A percentile compares a stretch with the other conserved stretches of the same genome.
These are phyloP conservation scores for Florisuga fusca DNA, from an alignment of 2,797 vertebrate species.

Conservation along the genomic window DNA sequence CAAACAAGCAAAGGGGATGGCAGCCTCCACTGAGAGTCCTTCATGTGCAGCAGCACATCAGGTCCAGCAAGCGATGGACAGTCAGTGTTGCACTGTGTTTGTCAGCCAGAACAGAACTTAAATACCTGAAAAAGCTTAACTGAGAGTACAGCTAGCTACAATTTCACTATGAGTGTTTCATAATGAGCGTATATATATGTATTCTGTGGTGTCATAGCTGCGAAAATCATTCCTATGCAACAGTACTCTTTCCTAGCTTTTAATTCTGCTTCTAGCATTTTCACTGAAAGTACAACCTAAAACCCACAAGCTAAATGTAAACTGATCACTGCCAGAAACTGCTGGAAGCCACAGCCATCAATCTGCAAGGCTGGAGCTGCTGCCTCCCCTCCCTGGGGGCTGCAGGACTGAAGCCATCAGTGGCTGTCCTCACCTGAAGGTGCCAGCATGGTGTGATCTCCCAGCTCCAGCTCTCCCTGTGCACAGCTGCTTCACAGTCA, in stretches of 20 bases:
- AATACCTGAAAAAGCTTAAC: background rate
- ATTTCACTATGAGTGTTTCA: background rate
- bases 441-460: accelerated
- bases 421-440: background rate
- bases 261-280: background rate
- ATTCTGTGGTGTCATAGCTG: background rate
- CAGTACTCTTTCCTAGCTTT: background rate
- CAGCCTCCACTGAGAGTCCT: background rate
- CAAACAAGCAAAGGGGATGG: background rate
- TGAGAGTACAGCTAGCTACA: background rate
- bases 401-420: background rate
- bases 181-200: background rate
- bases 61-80: background rate
- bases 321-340: background rate
- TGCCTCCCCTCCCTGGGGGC: background rate
- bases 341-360: background rate
- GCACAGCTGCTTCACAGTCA: no score
- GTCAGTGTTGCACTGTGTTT: background rate
- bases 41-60: background rate
- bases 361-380: background rate
- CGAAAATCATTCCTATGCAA: background rate
- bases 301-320: background rate
- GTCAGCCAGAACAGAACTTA: background rate
- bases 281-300: background rate
- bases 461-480: no score